phyloP scores from a whole-genome alignment of 2,797 vertebrate species.

The Pangasius macronema region DNA sequence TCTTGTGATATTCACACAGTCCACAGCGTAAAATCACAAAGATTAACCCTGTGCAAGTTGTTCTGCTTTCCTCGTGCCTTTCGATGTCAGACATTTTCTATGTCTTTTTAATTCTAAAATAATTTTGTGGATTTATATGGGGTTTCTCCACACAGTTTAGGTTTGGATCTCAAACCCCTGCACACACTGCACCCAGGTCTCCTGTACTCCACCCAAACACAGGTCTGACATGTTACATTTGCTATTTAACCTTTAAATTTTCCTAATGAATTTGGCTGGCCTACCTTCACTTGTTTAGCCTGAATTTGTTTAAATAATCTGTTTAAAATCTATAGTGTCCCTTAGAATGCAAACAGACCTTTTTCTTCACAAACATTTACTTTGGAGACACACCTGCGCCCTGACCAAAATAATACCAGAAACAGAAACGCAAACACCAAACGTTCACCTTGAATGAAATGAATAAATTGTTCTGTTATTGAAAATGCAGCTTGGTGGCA shows the following conservation, averaged over 20 bases:
- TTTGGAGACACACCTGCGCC: neutral
- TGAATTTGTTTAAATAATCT: neutral
- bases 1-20: neutral
- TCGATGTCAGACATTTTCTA: neutral
- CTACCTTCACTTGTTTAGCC: neutral
- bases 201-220: neutral
- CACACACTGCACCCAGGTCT: neutral
- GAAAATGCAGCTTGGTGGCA: neutral
- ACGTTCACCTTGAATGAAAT: neutral
- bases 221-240: neutral
- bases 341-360: neutral
- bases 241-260: neutral
- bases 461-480: neutral
- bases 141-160: constrained; percentile 6
- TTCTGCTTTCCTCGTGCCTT: neutral
- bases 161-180: neutral
- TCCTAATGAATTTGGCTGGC: neutral
- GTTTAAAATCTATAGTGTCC: neutral
- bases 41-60: neutral
- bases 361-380: neutral
- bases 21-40: neutral
- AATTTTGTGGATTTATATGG: neutral
- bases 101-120: constrained; percentile 18
- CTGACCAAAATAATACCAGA: neutral
- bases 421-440: neutral